These are phyloP conservation scores for Geopemphigus sp. DNA, from an alignment of 1,140 invertebrate genomes.

Conservation along the genomic window DNA sequence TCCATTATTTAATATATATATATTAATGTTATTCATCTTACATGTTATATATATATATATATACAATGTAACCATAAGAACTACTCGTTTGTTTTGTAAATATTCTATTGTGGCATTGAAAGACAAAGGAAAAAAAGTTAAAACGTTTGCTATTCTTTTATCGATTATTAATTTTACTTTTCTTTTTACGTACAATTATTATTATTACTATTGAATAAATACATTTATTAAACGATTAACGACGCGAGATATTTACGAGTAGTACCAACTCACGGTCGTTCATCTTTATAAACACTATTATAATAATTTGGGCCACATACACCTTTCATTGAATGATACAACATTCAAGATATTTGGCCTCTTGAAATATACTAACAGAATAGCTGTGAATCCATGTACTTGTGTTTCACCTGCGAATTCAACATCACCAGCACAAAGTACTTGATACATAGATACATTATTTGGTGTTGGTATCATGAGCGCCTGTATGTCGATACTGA, in stretches of 20 bases:
- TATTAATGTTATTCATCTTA: neutral
- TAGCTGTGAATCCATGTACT: slow-evolving; percentile 5
- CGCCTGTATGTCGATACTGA: neutral
- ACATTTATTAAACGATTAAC: neutral
- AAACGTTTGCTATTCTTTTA: slow-evolving; percentile 14
- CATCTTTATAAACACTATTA: neutral
- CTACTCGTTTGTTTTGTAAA: slow-evolving; percentile 1
- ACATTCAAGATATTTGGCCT: slow-evolving; percentile 17
- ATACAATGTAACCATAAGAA: neutral
- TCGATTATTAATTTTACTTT: neutral
- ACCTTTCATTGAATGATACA: slow-evolving; percentile 31
- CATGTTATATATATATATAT: neutral
- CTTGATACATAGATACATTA: slow-evolving; percentile 1
- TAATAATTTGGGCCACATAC: slow-evolving; percentile 13
- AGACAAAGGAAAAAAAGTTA: no score
- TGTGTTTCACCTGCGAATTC: slow-evolving; percentile 21
- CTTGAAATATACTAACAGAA: slow-evolving; percentile 9
- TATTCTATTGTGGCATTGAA: no score
- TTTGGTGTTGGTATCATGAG: neutral
- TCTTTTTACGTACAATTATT: neutral
- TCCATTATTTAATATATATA: slow-evolving; percentile 10
- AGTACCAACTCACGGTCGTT: neutral
- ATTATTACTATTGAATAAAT: neutral
- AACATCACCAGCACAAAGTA: slow-evolving; percentile 4
- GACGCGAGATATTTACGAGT: neutral